Evolutionary conservation across 2,888 invertebrate genomes (phyloP).

Genomic region (Cynaeus angustus): DNA sequence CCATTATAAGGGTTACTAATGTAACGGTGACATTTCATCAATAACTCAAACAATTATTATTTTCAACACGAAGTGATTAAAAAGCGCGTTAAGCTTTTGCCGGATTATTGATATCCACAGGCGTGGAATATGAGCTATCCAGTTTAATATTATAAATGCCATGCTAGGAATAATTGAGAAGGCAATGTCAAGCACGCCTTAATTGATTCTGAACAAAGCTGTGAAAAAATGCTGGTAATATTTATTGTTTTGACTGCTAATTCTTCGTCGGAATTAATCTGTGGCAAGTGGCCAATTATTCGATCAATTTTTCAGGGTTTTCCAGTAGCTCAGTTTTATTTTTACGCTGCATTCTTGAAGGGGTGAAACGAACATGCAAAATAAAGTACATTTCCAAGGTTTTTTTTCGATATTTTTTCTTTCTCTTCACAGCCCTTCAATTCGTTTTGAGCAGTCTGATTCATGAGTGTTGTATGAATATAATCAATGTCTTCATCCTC

Average conservation of each 20-base stretch:
- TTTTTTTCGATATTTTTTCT: no score
- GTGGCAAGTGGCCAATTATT: not conserved
- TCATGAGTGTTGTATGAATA: not conserved
- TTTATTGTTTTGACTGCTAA: conserved; percentile 20
- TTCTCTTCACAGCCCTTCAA: not conserved
- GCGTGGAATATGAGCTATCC: conserved; percentile 13
- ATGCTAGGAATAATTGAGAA: conserved; percentile 35
- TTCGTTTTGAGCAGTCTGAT: not conserved
- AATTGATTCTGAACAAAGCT: conserved; percentile 22
- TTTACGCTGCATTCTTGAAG: no score
- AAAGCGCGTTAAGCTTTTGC: conserved; percentile 17
- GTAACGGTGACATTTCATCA: conserved; percentile 33
- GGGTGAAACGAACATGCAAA: no score
- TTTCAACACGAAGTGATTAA: conserved; percentile 31
- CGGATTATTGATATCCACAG: conserved; percentile 15
- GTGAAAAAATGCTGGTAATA: conserved; percentile 23
- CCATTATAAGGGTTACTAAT: conserved; percentile 35
- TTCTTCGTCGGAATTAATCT: not conserved
- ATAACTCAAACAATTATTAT: conserved; percentile 33
- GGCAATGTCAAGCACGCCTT: conserved; percentile 36
- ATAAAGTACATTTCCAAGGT: no score
- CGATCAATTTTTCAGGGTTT: not conserved
- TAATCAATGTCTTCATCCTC: conserved; percentile 7
- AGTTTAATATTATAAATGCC: conserved; percentile 42
- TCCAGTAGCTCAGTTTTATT: no score